A percentile compares a stretch with the other conserved stretches of the same genome.
Evolutionary conservation across 2,888 invertebrate genomes (phyloP).

Genomic region (Tipula vernalis): DNA sequence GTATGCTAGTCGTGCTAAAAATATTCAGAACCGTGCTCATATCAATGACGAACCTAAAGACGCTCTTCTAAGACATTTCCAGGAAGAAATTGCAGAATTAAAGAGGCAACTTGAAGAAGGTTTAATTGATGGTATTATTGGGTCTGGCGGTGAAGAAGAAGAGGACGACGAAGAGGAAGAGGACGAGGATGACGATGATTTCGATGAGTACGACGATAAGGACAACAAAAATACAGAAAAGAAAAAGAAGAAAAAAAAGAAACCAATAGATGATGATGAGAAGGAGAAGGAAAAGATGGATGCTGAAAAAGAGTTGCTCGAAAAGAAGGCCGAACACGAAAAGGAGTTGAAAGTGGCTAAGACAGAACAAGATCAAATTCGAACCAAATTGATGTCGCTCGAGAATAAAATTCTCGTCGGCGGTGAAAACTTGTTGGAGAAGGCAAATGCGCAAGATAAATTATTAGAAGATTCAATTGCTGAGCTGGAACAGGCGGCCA

Average conservation of each 20-base stretch:
- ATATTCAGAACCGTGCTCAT: constrained; percentile 89
- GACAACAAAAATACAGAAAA: constrained; percentile 41
- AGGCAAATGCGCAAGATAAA: constrained; percentile 85
- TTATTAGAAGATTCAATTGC: constrained; percentile 77
- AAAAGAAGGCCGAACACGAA: constrained; percentile 53
- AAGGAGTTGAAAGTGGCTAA: constrained; percentile 63
- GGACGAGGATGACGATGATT: constrained; percentile 39
- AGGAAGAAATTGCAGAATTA: constrained; percentile 89
- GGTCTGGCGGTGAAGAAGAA: constrained; percentile 29
- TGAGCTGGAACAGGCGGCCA: constrained; percentile 65
- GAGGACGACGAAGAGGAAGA: constrained; percentile 41
- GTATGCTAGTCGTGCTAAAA: constrained; percentile 95
- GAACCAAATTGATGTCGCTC: constrained; percentile 74
- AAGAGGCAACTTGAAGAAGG: constrained; percentile 71
- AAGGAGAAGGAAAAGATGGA: constrained; percentile 36
- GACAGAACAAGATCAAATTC: constrained; percentile 70
- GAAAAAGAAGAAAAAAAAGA: constrained; percentile 28
- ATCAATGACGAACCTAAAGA: constrained; percentile 98
- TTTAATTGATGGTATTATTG: constrained; percentile 33
- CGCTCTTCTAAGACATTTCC: constrained; percentile 87
- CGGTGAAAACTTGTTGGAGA: constrained; percentile 94
- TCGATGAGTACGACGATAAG: constrained; percentile 40
- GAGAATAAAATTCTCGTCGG: constrained; percentile 95
- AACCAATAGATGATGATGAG: constrained; percentile 14
- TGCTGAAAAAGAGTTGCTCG: constrained; percentile 51